Evolutionary conservation across 2,888 invertebrate genomes (phyloP).

Genomic region (Theretra japonica): DNA sequence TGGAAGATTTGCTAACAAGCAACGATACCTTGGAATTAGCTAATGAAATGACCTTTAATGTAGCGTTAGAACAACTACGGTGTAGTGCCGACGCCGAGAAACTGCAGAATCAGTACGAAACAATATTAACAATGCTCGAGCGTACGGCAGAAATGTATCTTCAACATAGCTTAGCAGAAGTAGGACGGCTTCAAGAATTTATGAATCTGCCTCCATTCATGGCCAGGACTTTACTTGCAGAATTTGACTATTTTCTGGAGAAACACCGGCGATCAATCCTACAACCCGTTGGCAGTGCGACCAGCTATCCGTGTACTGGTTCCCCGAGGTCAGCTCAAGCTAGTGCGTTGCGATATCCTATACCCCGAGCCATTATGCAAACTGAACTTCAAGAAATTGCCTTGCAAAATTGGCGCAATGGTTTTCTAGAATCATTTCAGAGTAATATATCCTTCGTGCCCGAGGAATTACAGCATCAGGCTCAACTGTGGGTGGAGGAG

Average conservation of each 20-base stretch:
- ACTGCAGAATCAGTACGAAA: slow-evolving; percentile 55
- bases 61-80: slow-evolving; percentile 65
- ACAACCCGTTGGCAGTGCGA: slow-evolving; percentile 31
- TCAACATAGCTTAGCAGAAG: slow-evolving; percentile 62
- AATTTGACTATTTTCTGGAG: slow-evolving; percentile 66
- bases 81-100: slow-evolving; percentile 62
- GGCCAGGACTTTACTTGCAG: slow-evolving; percentile 62
- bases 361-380: slow-evolving; percentile 62
- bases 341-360: slow-evolving; percentile 39
- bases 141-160: slow-evolving; percentile 57
- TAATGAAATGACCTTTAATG: slow-evolving; percentile 64
- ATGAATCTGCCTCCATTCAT: slow-evolving; percentile 58
- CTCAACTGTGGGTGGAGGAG: slow-evolving; percentile 66
- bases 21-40: slow-evolving; percentile 64
- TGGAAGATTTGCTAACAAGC: slow-evolving; percentile 69
- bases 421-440: slow-evolving; percentile 70
- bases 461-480: slow-evolving; percentile 60
- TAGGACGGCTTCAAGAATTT: slow-evolving; percentile 64
- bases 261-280: slow-evolving; percentile 54
- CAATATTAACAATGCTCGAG: slow-evolving; percentile 53
- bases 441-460: slow-evolving; percentile 58
- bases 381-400: slow-evolving; percentile 64
- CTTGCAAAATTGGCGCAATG: slow-evolving; percentile 68
- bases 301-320: slow-evolving; percentile 31
- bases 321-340: slow-evolving; percentile 37